Conservation (phyloP, 2,113 vertebrate species). For the Otocyon megalotis region DNA sequence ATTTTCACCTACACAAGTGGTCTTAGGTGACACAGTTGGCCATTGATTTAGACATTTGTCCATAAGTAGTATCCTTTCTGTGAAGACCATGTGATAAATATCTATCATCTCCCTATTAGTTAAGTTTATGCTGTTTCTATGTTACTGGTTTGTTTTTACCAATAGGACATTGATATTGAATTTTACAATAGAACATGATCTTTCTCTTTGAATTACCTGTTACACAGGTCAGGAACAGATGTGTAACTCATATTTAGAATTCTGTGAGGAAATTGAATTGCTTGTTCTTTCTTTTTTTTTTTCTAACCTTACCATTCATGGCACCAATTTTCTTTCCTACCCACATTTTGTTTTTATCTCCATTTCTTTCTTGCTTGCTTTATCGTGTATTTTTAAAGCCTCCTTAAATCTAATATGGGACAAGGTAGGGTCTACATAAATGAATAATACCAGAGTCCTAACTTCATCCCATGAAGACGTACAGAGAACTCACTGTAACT, state of each 20-base stretch:
- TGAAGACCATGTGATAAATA: not conserved
- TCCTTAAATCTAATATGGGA: constrained; percentile 18
- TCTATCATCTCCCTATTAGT: not conserved
- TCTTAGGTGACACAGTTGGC: not conserved
- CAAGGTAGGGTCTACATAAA: constrained; percentile 25
- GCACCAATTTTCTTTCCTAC: not conserved
- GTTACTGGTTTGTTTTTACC: not conserved
- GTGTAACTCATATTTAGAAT: not conserved
- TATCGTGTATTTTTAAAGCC: constrained; percentile 23
- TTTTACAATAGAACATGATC: not conserved
- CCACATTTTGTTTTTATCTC: not conserved
- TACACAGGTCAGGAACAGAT: not conserved
- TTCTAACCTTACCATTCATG: not conserved
- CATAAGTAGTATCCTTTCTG: not conserved
- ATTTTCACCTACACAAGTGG: not conserved
- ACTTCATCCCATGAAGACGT: not conserved
- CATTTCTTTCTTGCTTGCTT: constrained; percentile 36
- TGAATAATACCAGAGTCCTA: constrained; percentile 2
- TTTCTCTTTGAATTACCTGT: not conserved
- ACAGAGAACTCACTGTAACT: not conserved
- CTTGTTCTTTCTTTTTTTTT: not conserved
- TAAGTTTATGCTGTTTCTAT: constrained; percentile 14
- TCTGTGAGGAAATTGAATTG: constrained; percentile 36
- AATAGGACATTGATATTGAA: not conserved
- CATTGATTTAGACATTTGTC: not conserved